Evolutionary conservation across 2,888 invertebrate species (phyloP).

Genomic region (Synergus umbraculus): DNA sequence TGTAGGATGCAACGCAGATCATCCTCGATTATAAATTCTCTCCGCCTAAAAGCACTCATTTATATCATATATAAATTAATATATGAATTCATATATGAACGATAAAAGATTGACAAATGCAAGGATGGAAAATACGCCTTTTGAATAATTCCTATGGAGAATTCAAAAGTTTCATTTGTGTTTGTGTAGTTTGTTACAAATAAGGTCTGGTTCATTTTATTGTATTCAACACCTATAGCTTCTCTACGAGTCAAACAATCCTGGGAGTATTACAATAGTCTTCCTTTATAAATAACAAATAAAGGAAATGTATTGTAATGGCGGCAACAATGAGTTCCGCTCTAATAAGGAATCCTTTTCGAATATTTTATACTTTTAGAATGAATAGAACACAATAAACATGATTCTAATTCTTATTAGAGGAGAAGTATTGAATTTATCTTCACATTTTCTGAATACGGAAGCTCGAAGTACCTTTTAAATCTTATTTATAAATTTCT

Average conservation of each 20-base stretch:
- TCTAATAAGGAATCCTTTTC: neutral
- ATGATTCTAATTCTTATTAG: neutral
- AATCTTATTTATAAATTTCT: neutral
- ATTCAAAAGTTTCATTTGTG: neutral
- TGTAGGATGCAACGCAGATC: slow-evolving; percentile 3
- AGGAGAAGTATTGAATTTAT: neutral
- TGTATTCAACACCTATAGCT: neutral
- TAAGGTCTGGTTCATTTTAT: neutral
- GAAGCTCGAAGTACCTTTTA: neutral
- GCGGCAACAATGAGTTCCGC: neutral
- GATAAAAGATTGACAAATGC: too few relatives aligned
- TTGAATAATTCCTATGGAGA: neutral
- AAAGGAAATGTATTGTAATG: neutral
- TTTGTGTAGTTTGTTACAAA: neutral
- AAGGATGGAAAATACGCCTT: too few relatives aligned
- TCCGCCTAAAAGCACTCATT: slow-evolving; percentile 2
- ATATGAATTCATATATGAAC: neutral
- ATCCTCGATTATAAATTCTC: slow-evolving; percentile 19
- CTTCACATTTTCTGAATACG: neutral
- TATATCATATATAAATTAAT: slow-evolving; percentile 8
- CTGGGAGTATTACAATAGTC: neutral
- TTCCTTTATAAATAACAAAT: neutral
- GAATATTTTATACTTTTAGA: neutral
- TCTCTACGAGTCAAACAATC: neutral
- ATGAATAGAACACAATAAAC: neutral